Evolutionary conservation across 2,113 vertebrate genomes (phyloP).

Genomic region (Alethe castanea): DNA sequence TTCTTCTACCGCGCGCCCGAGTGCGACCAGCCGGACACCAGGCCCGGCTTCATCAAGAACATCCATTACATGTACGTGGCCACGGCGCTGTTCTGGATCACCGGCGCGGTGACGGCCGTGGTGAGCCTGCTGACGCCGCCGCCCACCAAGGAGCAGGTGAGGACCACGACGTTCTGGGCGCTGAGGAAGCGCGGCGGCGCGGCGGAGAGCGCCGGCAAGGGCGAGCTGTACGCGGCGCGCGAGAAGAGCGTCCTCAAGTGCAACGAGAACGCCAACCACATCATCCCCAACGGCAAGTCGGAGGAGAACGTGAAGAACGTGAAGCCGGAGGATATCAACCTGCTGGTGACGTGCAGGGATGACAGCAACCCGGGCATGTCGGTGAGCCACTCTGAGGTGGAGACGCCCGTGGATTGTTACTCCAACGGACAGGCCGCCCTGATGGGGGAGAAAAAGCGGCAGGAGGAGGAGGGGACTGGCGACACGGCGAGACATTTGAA

Average conservation of each 20-base stretch:
- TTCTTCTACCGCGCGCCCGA: conserved; percentile 90
- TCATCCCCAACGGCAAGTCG: conserved; percentile 79
- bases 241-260: conserved; percentile 74
- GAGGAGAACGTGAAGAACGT: conserved; percentile 82
- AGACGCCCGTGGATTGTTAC: conserved; percentile 82
- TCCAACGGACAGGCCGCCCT: conserved; percentile 77
- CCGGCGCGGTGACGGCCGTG: conserved; percentile 82
- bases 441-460: conserved; percentile 72
- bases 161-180: conserved; percentile 91
- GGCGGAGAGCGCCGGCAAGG: conserved; percentile 51
- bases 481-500: conserved; percentile 68
- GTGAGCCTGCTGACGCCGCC: conserved; percentile 91
- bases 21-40: conserved; percentile 87
- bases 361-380: conserved; percentile 78
- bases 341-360: conserved; percentile 80
- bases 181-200: conserved; percentile 63
- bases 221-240: conserved; percentile 74
- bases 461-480: conserved; percentile 47
- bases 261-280: conserved; percentile 73
- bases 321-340: conserved; percentile 81
- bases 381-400: conserved; percentile 80
- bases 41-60: conserved; percentile 84
- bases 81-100: conserved; percentile 90
- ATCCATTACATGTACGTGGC: conserved; percentile 98
- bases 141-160: conserved; percentile 82